phyloP scores from a whole-genome alignment of 2,797 vertebrate species.

The Sphenodon punctatus region DNA sequence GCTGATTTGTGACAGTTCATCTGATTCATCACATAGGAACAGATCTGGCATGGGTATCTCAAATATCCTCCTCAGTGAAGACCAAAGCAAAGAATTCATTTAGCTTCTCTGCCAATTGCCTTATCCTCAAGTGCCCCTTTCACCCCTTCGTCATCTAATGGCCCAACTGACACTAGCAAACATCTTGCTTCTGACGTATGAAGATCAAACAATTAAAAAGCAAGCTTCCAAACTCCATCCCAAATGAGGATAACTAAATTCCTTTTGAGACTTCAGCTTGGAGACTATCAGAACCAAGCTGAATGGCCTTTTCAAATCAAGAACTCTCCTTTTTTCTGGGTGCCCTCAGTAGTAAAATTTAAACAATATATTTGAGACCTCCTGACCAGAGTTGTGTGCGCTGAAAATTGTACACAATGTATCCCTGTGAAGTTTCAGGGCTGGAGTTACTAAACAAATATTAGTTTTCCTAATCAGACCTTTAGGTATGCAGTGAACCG shows the following conservation, averaged over 20 bases:
- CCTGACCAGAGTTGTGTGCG: not conserved
- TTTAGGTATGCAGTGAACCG: not conserved
- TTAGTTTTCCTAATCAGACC: not conserved
- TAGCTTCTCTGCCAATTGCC: no score
- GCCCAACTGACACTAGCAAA: no score
- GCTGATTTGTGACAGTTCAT: no score
- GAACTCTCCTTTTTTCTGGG: not conserved
- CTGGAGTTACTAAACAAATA: not conserved
- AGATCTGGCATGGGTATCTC: no score
- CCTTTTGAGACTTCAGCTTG: not conserved
- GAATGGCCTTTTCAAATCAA: not conserved
- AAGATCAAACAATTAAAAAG: no score
- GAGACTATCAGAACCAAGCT: rapidly evolving
- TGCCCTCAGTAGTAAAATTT: rapidly evolving
- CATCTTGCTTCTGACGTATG: no score
- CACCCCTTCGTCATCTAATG: no score
- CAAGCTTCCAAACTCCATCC: no score
- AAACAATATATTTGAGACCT: not conserved
- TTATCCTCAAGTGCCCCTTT: no score
- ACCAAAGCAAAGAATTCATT: no score
- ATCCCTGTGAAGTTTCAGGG: not conserved
- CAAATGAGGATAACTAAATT: not conserved
- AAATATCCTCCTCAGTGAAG: no score
- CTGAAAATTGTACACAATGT: not conserved
- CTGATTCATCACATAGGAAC: no score